Conservation (phyloP, 2,888 invertebrate species). For the Eristalis arbustorum region DNA sequence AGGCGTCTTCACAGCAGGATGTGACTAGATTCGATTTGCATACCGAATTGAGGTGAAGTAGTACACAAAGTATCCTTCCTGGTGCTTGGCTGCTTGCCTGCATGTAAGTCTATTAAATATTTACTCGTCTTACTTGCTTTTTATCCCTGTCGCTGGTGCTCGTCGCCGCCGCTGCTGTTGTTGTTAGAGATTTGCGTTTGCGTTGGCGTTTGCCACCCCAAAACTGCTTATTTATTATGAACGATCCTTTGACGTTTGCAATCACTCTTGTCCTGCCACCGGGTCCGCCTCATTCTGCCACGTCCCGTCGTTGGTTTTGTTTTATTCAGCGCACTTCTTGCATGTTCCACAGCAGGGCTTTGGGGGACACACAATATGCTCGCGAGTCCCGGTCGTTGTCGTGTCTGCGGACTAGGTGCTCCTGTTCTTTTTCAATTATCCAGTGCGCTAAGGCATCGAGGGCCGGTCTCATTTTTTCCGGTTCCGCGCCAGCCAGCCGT, state of each 20-base stretch:
- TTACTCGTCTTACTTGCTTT: slow-evolving; percentile 34
- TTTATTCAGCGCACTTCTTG: slow-evolving; percentile 59
- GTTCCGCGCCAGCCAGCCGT: slow-evolving; percentile 26
- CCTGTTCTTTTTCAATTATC: slow-evolving; percentile 61
- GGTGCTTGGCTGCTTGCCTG: slow-evolving; percentile 24
- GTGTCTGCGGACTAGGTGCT: not conserved
- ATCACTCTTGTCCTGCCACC: slow-evolving; percentile 46
- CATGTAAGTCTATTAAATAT: slow-evolving; percentile 69
- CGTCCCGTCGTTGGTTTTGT: slow-evolving; percentile 16
- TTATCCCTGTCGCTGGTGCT: not conserved
- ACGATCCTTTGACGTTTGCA: slow-evolving; percentile 67
- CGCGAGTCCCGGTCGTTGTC: slow-evolving; percentile 3
- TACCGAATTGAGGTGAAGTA: slow-evolving; percentile 69
- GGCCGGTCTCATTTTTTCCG: not conserved
- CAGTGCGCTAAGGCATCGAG: slow-evolving; percentile 38
- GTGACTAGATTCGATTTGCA: slow-evolving; percentile 69
- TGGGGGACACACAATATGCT: slow-evolving; percentile 55
- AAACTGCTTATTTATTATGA: slow-evolving; percentile 64
- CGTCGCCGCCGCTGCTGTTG: not conserved
- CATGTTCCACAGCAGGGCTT: slow-evolving; percentile 6
- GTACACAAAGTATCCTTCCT: slow-evolving; percentile 64
- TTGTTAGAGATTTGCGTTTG: not conserved
- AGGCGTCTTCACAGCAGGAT: slow-evolving; percentile 22
- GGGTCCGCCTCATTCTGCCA: not conserved
- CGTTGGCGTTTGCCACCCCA: too few relatives aligned